Evolutionary conservation across 2,797 vertebrate species (phyloP), one percentile per base, ranked within the genome.

Genomic region (Loris lydekkerianus): DNA sequence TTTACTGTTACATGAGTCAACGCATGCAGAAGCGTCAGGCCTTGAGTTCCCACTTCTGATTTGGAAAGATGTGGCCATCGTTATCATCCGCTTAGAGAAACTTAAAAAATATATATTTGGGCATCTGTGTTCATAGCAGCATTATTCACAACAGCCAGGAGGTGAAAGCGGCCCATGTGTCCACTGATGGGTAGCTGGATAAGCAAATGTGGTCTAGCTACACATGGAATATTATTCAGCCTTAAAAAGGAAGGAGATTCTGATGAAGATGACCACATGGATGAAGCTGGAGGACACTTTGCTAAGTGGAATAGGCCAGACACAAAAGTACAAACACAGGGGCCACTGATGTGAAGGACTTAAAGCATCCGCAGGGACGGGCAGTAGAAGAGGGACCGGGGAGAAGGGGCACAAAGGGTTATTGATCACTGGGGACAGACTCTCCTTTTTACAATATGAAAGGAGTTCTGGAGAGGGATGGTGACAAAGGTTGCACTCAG

Each of bases 401-500:
- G 17, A 15, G 60, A n/a, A 21, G 93, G 81, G 5, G n/a, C 11
- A 37, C 31, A 8, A 13, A 21, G 25, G 29, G 34, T 15, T 13
- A 3, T 31, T 46, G 94, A 46, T n/a, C 23, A 4, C 34, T 7
- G 27, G 49, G n/a, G 43, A 73, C 29, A 37, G 82, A 29, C 11
- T 37, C 53, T 34, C 83, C 9, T 86, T 40, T 86, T 77, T 14
- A 29, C 53, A 25, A n/a, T 70, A 23, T 10, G 60, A 7, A 27
- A 10, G 37, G 4, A 7, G 18, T 14, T 58, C 70, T 43, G 25
- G 93, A 34, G 83, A 23, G 1, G 18, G 40, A 40, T 11, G 77
- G 14, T 5, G n/a, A 46, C 3, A 34, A 23, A 1, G 34, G 29
- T 6, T 0, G 3, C 43, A 0, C 29, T 3, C 7, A 1, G 0